A percentile compares a stretch with the other conserved stretches of the same genome.
Evolutionary conservation across 2,888 invertebrate genomes (phyloP).

Genomic region (Cantharis flavilabris): DNA sequence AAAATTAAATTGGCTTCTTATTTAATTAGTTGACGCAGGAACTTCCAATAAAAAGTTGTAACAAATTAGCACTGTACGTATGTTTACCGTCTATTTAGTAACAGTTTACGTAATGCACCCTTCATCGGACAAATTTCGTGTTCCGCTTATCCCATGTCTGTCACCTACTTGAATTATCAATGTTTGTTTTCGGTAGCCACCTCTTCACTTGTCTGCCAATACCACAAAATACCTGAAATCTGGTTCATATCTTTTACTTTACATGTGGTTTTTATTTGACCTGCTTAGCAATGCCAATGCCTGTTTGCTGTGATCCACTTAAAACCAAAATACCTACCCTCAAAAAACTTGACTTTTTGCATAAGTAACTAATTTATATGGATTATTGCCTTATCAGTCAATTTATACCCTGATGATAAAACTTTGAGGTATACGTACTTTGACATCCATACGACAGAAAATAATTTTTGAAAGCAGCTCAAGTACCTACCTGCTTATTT

Average conservation of each 20-base stretch:
- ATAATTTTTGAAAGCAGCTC: too few species aligned
- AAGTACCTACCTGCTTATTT: too few species aligned
- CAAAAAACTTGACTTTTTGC: background rate
- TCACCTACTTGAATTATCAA: slow-evolving; percentile 41
- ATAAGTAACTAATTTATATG: background rate
- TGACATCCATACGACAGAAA: background rate
- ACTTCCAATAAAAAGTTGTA: background rate
- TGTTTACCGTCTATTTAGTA: slow-evolving; percentile 28
- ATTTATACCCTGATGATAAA: background rate
- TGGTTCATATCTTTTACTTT: slow-evolving; percentile 32
- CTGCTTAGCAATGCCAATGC: slow-evolving; percentile 11
- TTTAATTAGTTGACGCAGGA: background rate
- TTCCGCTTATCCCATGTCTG: slow-evolving; percentile 36
- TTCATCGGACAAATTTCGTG: slow-evolving; percentile 34
- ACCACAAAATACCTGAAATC: slow-evolving; percentile 36
- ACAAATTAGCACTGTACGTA: slow-evolving; percentile 9
- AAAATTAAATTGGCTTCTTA: background rate
- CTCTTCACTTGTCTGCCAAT: slow-evolving; percentile 41
- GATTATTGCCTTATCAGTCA: background rate
- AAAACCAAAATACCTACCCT: background rate
- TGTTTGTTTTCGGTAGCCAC: slow-evolving; percentile 38
- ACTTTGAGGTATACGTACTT: background rate
- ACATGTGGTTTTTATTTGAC: slow-evolving; percentile 24
- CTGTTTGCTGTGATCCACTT: slow-evolving; percentile 7
- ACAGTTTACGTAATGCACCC: slow-evolving; percentile 38